Evolutionary conservation across 2,797 vertebrate species (phyloP), one percentile per base, ranked within the genome.

Genomic region (Valencia hispanica): DNA sequence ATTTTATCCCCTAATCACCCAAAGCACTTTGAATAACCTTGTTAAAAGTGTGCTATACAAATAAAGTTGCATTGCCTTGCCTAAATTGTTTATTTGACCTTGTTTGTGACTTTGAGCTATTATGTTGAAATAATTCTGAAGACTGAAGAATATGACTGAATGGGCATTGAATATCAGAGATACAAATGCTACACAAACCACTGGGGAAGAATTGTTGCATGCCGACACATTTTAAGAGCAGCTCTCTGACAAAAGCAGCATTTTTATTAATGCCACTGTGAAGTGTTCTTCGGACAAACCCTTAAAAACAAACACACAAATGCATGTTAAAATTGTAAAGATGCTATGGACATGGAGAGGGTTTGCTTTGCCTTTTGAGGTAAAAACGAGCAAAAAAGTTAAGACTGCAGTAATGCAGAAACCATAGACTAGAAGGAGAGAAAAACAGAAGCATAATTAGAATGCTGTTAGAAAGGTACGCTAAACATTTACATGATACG

Each of bases 161-260:
- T 20, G 10, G 5, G 27, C 18, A 55, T 72, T 80, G 77, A 80
- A 51, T 78, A 53, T 18, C 59, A n/a, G 36, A 30, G 72, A 57
- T 57, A 69, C 80, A 75, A 85, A 81, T 36, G 61, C 43, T 32
- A 34, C 43, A 50, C 45, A 70, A 73, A 9, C 66, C 59, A 53
- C 70, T n/a, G 5, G 68, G 53, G 70, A 7, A 75, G 71, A 79
- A 14, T 15, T 39, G 84, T 79, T 69, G 70, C 39, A 59, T 84
- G 78, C 83, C 79, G 72, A 80, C 69, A 83, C 83, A 77, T 79
- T 75, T 34, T 9, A 20, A 70, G 74, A 82, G 81, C 80, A 74
- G 61, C 71, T 70, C 79, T 68, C 61, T 68, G 80, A 79, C 68
- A 81, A 53, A 73, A 34, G 55, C 1, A 20, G 69, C 85, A 83